Evolutionary conservation across 2,113 vertebrate species (phyloP).

Genomic region (Carassius auratus): DNA sequence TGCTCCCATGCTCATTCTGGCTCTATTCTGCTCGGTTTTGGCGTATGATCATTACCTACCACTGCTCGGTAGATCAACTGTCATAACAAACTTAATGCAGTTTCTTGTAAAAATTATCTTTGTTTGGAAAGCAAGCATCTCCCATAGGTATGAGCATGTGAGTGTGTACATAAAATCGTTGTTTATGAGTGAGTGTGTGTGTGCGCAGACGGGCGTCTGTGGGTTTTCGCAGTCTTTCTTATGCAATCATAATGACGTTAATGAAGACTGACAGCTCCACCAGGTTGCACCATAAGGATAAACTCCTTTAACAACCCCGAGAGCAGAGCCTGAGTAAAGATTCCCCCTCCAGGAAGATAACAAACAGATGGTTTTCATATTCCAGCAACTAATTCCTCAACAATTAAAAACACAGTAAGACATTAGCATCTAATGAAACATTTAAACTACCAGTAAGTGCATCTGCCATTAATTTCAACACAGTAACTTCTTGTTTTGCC

Average conservation of each 20-base stretch:
- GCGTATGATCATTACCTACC: background rate
- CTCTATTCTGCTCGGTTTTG: background rate
- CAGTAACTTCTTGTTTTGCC: constrained; percentile 89
- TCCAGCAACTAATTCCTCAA: constrained; percentile 97
- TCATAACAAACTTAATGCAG: constrained; percentile 23
- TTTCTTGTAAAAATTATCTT: constrained; percentile 11
- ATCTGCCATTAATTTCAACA: constrained; percentile 96
- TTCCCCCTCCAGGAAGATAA: constrained; percentile 88
- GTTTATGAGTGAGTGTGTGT: background rate
- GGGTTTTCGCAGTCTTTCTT: background rate
- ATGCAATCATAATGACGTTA: constrained; percentile 36
- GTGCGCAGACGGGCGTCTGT: background rate
- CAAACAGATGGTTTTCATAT: constrained; percentile 98
- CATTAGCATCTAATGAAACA: constrained; percentile 99
- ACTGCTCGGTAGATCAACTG: background rate
- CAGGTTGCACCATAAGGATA: constrained; percentile 32
- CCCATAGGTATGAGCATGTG: constrained; percentile 10
- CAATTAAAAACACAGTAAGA: constrained; percentile 98
- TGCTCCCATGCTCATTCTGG: background rate
- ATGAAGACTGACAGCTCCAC: constrained; percentile 37
- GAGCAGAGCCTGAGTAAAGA: constrained; percentile 78
- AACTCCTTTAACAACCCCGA: constrained; percentile 50
- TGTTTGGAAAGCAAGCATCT: constrained; percentile 17
- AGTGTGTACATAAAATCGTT: constrained; percentile 25
- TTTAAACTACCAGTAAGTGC: constrained; percentile 94